Percentiles rank a stretch among this genome's conserved stretches.
Evolutionary conservation across 92 coral and sea anemone genomes (phyloP).

Genomic region (Diadumene lineata): DNA sequence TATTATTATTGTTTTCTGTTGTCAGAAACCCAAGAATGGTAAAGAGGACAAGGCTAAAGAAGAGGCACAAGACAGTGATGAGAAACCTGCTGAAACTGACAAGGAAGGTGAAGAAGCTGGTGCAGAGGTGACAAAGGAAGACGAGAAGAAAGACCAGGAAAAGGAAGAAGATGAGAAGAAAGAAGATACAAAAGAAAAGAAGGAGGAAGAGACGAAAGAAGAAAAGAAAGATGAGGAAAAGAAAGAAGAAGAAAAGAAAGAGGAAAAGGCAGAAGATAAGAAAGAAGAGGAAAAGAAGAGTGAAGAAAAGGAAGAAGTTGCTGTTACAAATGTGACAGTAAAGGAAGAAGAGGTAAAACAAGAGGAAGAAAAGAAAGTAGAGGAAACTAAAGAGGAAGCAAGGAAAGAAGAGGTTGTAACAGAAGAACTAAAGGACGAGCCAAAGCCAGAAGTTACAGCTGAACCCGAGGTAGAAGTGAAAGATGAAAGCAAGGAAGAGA

Average conservation of each 20-base stretch:
- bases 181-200: not conserved
- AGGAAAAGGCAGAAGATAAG: slow-evolving; percentile 26
- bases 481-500: slow-evolving; percentile 8
- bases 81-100: slow-evolving; percentile 6
- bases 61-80: slow-evolving; percentile 27
- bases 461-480: slow-evolving; percentile 11
- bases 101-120: slow-evolving; percentile 5
- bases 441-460: slow-evolving; percentile 18
- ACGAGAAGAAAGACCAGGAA: not conserved
- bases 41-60: slow-evolving; percentile 32
- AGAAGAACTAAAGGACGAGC: slow-evolving; percentile 5
- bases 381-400: slow-evolving; percentile 6
- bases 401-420: slow-evolving; percentile 29
- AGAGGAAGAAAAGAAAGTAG: slow-evolving; percentile 27
- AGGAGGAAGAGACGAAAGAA: slow-evolving; percentile 1
- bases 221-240: slow-evolving; percentile 25
- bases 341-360: too few relatives aligned
- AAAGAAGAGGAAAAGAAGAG: slow-evolving; percentile 19
- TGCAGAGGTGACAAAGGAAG: slow-evolving; percentile 14
- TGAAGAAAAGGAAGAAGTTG: slow-evolving; percentile 4
- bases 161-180: slow-evolving; percentile 2
- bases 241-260: slow-evolving; percentile 33
- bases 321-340: too few relatives aligned
- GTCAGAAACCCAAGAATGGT: slow-evolving; percentile 22
- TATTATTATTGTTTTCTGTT: too few relatives aligned